Evolutionary conservation across 2,888 invertebrate species (phyloP).

Genomic region (Caenorhabditis imperialis): DNA sequence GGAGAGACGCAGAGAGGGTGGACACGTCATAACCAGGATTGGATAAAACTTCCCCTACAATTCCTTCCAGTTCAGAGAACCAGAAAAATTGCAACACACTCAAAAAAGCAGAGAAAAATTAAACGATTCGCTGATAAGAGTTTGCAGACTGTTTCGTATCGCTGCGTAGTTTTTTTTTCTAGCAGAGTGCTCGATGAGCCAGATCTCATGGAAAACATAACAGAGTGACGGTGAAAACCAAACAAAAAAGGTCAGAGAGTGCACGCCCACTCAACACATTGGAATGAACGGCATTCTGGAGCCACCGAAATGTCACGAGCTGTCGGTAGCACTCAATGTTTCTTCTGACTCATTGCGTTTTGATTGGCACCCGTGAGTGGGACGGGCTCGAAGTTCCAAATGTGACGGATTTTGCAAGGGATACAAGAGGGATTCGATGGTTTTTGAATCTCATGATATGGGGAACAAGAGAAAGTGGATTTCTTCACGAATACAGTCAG

Average conservation of each 20-base stretch:
- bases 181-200: no score
- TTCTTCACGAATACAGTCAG: background rate
- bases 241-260: background rate
- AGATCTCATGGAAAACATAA: no score
- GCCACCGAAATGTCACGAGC: background rate
- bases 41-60: no score
- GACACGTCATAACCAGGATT: no score
- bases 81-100: no score
- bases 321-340: conserved; percentile 30
- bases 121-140: conserved; percentile 19
- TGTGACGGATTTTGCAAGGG: no score
- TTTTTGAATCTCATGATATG: background rate
- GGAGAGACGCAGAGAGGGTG: conserved; percentile 1
- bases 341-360: conserved; percentile 37
- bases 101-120: conserved; percentile 2
- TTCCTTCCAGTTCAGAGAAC: no score
- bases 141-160: conserved; percentile 12
- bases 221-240: background rate
- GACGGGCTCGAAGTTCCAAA: conserved; percentile 37
- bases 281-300: conserved; percentile 5
- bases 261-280: background rate
- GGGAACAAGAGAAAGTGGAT: background rate
- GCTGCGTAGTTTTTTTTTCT: no score
- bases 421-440: no score
- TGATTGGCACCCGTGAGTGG: conserved; percentile 22